Percentiles rank a stretch among this genome's conserved stretches.
These are phyloP conservation scores for Tyrannus savana DNA, from an alignment of 2,113 vertebrate species.

Conservation along the genomic window DNA sequence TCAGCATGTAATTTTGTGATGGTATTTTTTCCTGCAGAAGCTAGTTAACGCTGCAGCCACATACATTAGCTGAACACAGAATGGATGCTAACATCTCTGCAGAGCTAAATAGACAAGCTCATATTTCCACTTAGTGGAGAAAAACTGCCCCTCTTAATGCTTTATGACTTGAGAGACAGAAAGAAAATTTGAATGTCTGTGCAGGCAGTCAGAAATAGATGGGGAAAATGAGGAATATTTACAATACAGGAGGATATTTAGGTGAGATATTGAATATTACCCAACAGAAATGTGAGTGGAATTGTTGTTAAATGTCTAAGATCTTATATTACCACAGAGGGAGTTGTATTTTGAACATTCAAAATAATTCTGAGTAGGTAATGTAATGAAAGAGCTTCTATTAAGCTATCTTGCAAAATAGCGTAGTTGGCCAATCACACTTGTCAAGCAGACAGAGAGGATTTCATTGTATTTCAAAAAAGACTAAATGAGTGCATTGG, in stretches of 20 bases:
- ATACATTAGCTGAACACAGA: background rate
- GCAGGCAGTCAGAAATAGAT: background rate
- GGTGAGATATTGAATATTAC: slow-evolving; percentile 6
- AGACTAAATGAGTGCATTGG: background rate
- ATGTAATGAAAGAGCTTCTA: background rate
- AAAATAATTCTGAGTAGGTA: background rate
- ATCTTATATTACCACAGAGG: background rate
- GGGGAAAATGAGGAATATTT: slow-evolving; percentile 34
- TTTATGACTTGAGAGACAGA: slow-evolving; percentile 25
- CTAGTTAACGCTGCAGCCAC: background rate
- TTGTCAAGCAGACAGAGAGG: background rate
- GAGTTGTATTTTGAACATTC: background rate
- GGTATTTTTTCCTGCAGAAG: background rate
- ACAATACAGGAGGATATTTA: background rate
- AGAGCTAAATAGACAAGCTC: slow-evolving; percentile 15
- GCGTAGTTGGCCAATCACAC: background rate
- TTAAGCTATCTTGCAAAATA: background rate
- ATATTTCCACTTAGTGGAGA: slow-evolving; percentile 30
- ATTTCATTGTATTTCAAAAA: fast-evolving
- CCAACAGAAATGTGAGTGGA: background rate
- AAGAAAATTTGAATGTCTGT: slow-evolving; percentile 17
- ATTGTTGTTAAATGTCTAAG: slow-evolving; percentile 19
- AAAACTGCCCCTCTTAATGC: slow-evolving; percentile 24
- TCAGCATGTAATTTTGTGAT: background rate
- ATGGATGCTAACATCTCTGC: background rate